phyloP scores from a whole-genome alignment of 2,113 vertebrate genomes.

The Thryonomys swinderianus region DNA sequence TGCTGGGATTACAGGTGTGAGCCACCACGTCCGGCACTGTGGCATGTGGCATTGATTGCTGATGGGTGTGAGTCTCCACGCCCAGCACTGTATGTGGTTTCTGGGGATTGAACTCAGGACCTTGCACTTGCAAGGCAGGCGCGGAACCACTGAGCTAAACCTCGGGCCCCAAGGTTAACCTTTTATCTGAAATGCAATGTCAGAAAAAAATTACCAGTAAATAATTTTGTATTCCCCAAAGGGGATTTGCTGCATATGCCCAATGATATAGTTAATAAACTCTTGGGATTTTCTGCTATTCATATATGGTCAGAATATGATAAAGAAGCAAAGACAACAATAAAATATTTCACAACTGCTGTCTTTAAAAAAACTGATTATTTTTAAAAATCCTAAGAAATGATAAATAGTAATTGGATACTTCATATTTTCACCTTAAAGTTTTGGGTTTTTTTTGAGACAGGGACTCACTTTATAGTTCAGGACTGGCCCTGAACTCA shows the following conservation, averaged over 20 bases:
- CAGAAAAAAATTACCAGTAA: constrained; percentile 50
- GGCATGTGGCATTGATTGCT: no score
- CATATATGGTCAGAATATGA: background rate
- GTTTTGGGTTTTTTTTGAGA: no score
- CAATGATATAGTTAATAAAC: constrained; percentile 56
- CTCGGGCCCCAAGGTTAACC: no score
- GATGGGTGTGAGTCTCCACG: no score
- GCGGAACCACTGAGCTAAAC: no score
- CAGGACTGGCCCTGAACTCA: no score
- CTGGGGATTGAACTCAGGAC: no score
- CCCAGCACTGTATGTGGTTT: no score
- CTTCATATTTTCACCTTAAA: constrained; percentile 4
- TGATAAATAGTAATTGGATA: background rate
- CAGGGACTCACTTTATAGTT: no score
- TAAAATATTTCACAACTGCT: background rate
- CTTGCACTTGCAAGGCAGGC: no score
- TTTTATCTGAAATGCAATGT: background rate
- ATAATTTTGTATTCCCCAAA: constrained; percentile 63
- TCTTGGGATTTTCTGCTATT: constrained; percentile 50
- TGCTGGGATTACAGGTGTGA: no score
- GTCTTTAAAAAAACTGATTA: background rate
- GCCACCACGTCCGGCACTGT: no score
- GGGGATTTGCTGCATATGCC: constrained; percentile 60
- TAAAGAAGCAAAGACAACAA: constrained; percentile 36
- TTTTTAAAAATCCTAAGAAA: constrained; percentile 48